Conservation (phyloP, 1,140 invertebrate species). For the Ylistrum balloti region DNA sequence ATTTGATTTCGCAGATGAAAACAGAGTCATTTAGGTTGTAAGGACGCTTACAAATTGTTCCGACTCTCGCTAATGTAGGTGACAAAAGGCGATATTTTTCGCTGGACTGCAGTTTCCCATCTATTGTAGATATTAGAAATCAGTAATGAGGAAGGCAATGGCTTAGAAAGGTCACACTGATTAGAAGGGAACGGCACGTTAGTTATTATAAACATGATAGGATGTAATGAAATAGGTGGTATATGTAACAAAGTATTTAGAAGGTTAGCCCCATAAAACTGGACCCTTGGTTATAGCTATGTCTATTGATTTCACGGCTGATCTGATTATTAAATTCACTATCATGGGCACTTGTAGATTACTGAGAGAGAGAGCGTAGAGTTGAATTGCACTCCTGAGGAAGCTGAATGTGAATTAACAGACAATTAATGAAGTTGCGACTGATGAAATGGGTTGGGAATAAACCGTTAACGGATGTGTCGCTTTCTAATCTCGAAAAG, state of each 20-base stretch:
- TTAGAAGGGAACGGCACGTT: neutral
- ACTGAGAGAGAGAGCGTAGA: constrained; percentile 12
- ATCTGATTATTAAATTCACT: constrained; percentile 35
- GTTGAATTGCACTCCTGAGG: constrained; percentile 10
- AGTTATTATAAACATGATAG: neutral
- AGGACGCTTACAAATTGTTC: neutral
- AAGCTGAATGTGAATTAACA: constrained; percentile 25
- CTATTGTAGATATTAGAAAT: neutral
- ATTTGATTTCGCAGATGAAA: constrained; percentile 39
- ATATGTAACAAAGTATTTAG: neutral
- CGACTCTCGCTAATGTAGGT: neutral
- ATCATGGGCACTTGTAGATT: constrained; percentile 12
- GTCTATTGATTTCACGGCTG: neutral
- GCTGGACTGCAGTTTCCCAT: neutral
- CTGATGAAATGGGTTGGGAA: neutral
- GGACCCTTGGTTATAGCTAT: neutral
- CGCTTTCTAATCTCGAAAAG: constrained; percentile 17
- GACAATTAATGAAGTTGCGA: constrained; percentile 11
- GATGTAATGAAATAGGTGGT: neutral
- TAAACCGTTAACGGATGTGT: neutral
- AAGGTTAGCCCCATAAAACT: neutral
- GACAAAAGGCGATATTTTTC: constrained; percentile 4
- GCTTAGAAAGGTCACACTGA: neutral
- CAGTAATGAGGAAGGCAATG: neutral
- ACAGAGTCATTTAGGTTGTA: neutral